Percentiles rank a stretch among this genome's conserved stretches.
These are phyloP conservation scores for Ostrea denselamellosa DNA, from an alignment of 1,140 invertebrate species.

Conservation along the genomic window DNA sequence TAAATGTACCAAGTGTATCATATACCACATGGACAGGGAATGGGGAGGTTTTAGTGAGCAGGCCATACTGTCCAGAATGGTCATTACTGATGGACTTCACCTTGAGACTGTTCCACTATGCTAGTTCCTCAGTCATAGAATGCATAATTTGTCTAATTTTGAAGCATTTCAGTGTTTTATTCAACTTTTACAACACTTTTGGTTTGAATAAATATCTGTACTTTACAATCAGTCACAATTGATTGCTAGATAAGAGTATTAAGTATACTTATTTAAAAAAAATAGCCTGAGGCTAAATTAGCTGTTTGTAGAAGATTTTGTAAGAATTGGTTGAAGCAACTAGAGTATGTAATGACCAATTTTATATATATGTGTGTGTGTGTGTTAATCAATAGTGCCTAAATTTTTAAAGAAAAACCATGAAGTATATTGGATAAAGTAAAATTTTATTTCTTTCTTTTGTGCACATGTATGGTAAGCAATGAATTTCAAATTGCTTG, in stretches of 20 bases:
- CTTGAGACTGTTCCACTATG: background rate
- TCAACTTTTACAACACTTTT: background rate
- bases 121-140: background rate
- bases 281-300: background rate
- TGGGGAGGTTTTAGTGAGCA: background rate
- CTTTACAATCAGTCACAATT: background rate
- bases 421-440: no score
- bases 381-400: no score
- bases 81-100: background rate
- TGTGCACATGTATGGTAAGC: no score
- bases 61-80: background rate
- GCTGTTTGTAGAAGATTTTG: no score
- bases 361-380: no score
- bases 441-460: no score
- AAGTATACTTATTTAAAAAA: background rate
- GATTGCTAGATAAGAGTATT: conserved; percentile 16
- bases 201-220: background rate
- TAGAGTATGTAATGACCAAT: no score
- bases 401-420: no score
- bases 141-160: background rate
- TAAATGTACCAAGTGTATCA: background rate
- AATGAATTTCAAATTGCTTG: no score
- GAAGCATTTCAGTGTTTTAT: background rate
- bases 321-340: no score
- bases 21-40: background rate